Evolutionary conservation across 2,113 vertebrate genomes (phyloP), one percentile per base, ranked within the genome.

Genomic region (Loxodonta africana): DNA sequence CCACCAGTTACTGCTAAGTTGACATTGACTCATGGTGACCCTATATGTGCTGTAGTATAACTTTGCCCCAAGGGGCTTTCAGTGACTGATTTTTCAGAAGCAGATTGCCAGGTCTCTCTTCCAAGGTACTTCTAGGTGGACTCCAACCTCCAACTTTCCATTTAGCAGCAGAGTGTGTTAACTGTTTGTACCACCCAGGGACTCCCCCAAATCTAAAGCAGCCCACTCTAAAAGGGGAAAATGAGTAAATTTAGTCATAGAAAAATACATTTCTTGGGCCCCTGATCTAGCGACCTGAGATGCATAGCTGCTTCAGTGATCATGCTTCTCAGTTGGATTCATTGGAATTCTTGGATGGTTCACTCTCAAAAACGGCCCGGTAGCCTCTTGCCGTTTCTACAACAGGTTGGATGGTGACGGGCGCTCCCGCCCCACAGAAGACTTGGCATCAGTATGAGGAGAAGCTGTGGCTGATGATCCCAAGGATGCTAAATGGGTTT

Each of bases 401-500:
- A 85, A 69, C 73, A 92, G 85, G 30, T 30, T 90, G 41, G 8
- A 81, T 17, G 30, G 46, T 41, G 76, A 84, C 37, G 65, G 33
- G 23, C 0, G 0, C 41, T 90, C 20, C 41, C 1, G 8, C 4
- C n/a, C 48, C 25, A 4, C 44, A 91, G 69, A 89, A 57, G 88
- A 93, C 67, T 80, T 76, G 84, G 30, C 51, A 7, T 71, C 15
- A 30, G 53, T 51, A 74, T 2, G 26, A n/a, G 4, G 6, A 92
- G 94, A 78, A 60, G 28, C 12, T 33, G 67, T 84, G 71, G 84
- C 53, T 62, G 84, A 94, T 71, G 78, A 95, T 46, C 48, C 84
- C 17, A 51, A 88, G 87, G 94, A 63, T 71, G 81, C 41, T 85
- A 78, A 89, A 53, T 33, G 76, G 51, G 46, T 80, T 95, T 95